A percentile compares a stretch with the other conserved stretches of the same genome.
Conservation (phyloP, 1,140 invertebrate genomes). For the Proales similis region DNA sequence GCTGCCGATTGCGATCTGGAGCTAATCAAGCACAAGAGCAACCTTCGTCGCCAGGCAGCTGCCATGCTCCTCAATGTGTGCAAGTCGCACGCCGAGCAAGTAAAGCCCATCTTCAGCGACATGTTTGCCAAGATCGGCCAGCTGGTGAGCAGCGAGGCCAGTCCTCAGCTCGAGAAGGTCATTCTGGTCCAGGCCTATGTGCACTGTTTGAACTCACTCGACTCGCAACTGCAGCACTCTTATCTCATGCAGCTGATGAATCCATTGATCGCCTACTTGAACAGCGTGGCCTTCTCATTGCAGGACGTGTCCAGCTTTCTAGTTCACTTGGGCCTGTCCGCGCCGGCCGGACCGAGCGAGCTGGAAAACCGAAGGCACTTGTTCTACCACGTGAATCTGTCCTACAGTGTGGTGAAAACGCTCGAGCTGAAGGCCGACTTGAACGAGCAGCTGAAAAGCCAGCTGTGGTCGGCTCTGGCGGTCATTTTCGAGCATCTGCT, state of each 20-base stretch:
- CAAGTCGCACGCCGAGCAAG: slow-evolving; percentile 4
- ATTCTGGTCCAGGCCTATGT: slow-evolving; percentile 31
- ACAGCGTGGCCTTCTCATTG: too few species aligned
- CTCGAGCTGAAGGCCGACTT: slow-evolving; percentile 11
- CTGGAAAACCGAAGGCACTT: slow-evolving; percentile 18
- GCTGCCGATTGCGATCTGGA: slow-evolving; percentile 7
- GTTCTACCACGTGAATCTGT: slow-evolving; percentile 26
- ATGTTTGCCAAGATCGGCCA: background rate
- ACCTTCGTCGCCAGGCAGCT: slow-evolving; percentile 6
- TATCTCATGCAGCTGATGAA: too few species aligned
- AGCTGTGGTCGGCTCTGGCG: background rate
- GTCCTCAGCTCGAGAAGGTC: slow-evolving; percentile 24
- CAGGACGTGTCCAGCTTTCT: too few species aligned
- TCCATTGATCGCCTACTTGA: too few species aligned
- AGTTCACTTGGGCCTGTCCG: slow-evolving; percentile 2
- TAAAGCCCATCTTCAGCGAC: slow-evolving; percentile 6
- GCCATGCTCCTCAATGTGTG: slow-evolving; percentile 24
- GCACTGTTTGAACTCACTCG: too few species aligned
- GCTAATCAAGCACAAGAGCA: too few species aligned
- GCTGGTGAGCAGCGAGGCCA: background rate
- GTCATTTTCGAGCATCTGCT: slow-evolving; percentile 10
- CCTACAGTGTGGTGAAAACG: slow-evolving; percentile 15
- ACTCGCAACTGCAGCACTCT: too few species aligned
- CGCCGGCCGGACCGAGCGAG: background rate
- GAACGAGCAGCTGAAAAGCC: slow-evolving; percentile 2